phyloP scores from a whole-genome alignment of 1,140 invertebrate genomes.

The Planococcus citri region DNA sequence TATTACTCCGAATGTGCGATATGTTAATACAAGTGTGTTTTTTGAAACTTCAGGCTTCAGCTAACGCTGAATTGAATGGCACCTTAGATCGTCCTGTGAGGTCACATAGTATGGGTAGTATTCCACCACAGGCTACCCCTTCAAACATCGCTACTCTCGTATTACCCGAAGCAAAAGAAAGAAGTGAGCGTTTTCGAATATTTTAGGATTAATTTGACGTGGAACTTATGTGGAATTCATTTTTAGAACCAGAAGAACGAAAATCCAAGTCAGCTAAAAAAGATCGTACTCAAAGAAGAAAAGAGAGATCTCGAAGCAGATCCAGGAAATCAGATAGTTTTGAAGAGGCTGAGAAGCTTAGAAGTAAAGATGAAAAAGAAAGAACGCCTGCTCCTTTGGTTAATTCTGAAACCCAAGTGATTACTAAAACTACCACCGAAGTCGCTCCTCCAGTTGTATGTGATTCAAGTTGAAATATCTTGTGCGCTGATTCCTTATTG shows the following conservation, averaged over 20 bases:
- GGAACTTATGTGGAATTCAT: not conserved
- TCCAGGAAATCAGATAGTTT: conserved; percentile 21
- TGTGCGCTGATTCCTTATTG: too few species aligned
- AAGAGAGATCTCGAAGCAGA: conserved; percentile 22
- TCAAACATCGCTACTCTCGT: conserved; percentile 30
- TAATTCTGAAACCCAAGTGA: conserved; percentile 9
- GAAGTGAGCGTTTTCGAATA: not conserved
- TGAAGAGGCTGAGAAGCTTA: not conserved
- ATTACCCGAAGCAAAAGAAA: not conserved
- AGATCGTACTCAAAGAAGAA: conserved; percentile 18
- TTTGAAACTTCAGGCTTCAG: not conserved
- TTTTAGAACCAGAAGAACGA: not conserved
- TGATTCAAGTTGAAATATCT: too few species aligned
- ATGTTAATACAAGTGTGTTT: too few species aligned
- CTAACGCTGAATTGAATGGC: not conserved
- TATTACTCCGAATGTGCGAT: too few species aligned
- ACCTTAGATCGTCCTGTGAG: conserved; percentile 36
- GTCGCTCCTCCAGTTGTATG: not conserved
- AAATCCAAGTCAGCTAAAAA: not conserved
- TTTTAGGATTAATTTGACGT: not conserved
- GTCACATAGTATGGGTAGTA: conserved; percentile 52
- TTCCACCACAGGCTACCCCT: conserved; percentile 34
- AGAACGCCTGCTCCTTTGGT: not conserved
- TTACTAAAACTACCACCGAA: not conserved
- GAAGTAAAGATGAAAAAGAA: not conserved